Evolutionary conservation across 2,888 invertebrate genomes (phyloP), one percentile per base, ranked within the genome.

Genomic region (Dichetophora obliterata): DNA sequence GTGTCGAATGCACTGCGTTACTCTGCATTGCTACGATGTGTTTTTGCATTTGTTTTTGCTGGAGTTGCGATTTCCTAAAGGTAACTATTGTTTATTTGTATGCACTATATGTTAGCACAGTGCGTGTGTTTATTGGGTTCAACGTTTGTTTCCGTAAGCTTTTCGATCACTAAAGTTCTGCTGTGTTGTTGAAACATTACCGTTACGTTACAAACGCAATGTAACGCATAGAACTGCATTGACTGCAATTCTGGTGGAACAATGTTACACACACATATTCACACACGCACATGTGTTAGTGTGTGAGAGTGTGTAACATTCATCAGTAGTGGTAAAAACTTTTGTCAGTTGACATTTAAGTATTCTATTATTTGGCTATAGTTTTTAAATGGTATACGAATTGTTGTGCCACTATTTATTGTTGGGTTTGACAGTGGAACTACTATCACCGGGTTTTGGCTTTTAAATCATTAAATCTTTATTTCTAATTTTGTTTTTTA

Each of bases 291-390:
- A n/a, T n/a, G n/a, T n/a, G n/a, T n/a, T n/a, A n/a, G n/a, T n/a
- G n/a, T n/a, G n/a, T n/a, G n/a, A n/a, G n/a, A n/a, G n/a, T n/a
- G n/a, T n/a, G n/a, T n/a, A 31, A 31, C 37, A 43, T 43, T 78
- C 82, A 77, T 19, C 71, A 65, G 48, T 27, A 50, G 16, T 52
- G 19, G 54, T 54, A 24, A n/a, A 50, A 76, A 71, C 50, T 52
- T 65, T 54, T 65, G 52, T 50, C 34, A 19, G 74, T 65, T 65
- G 74, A 54, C 74, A 74, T 66, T 54, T 52, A 74, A 54, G 66
- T 66, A 74, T 66, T 74, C 66, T 54, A 66, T 74, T 74, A 66
- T 74, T 73, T 65, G 63, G 11, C 50, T 73, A 63, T 31, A 73
- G 63, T 63, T 73, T 73, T 52, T 48, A 65, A 65, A 73, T 65